Evolutionary conservation across 2,113 vertebrate species (phyloP), one percentile per base, ranked within the genome.

Genomic region (Mionectes macconnelli): DNA sequence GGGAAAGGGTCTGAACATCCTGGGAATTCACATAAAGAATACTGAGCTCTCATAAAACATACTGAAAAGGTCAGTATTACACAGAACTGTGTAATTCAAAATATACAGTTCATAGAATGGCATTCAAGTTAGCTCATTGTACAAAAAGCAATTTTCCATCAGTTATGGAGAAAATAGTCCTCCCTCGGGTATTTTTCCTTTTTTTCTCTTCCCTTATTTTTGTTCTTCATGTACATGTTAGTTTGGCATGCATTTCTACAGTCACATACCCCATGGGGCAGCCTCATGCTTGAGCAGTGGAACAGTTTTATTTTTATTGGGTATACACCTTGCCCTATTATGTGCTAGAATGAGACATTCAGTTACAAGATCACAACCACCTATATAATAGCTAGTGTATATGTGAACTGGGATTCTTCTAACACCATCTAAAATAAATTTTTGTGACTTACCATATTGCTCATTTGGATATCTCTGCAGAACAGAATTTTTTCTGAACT

Each of bases 51-150:
- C 55, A 84, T 74, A 90, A 96, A 96, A 83, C 94, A 93, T 86
- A 91, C 18, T 93, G 87, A 96, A 88, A 97, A 97, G 93, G 94
- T 97, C 94, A 95, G 25, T 28, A 28, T 52, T 28, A 52, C 50
- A 52, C 27, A 84, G 66, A 94, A 84, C 45, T 81, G 40, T 56
- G 64, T 78, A 92, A 97, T 94, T 96, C 90, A 95, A 77, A 84
- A 39, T 55, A 57, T 80, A 63, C 53, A 53, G 67, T 35, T 82
- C 28, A 30, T 10, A 67, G 72, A 88, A 80, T 52, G 10, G 4
- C 16, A n/a, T 73, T 92, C 33, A 39, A 40, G 50, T 60, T 90
- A 76, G 50, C n/a, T 91, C n/a, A 55, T 93, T 40, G 12, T 59
- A 91, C 87, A 44, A 81, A 49, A 72, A 89, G 24, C 28, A 33